Evolutionary conservation across 2,888 invertebrate species (phyloP), one percentile per base, ranked within the genome.

Genomic region (Meta bourneti): DNA sequence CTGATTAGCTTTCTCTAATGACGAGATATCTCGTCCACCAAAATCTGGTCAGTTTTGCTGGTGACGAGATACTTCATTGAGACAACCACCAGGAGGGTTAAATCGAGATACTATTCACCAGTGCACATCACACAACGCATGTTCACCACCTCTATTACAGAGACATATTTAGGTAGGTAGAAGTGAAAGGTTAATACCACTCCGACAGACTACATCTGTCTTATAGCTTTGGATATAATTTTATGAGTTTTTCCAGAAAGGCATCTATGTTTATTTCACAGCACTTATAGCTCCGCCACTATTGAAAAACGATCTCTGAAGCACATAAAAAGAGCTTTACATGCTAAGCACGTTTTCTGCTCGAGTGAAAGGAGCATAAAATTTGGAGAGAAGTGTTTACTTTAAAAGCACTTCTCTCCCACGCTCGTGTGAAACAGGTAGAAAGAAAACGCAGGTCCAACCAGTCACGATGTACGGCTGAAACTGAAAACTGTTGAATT

Each of bases 351-450:
- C 83, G 83, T 83, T 52, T 52, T 6, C 11, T 20, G 13, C 54
- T 54, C n/a, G 54, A 34, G 54, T 74, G 48, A 61, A 52, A 74
- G 83, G 52, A 61, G 61, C 61, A 16, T 61, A 11, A 61, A 61
- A 9, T 16, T 9, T 16, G 16, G 61, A 52, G 11, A 16, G 13
- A 61, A 84, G 48, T 20, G 54, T 34, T 54, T 48, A 54, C 54
- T 74, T 71, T 54, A n/a, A 83, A 72, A 82, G 20, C n/a, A 20
- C 51, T 61, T 74, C 7, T 52, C 71, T 84, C 83, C 83, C 74
- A 84, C 83, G 74, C 74, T 52, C 54, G 7, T 16, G 54, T 2
- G 61, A 20, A 84, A 34, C n/a, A 75, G 54, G 54, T 74, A 52
- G 78, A 52, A 78, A 49, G 9, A 52, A 11, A n/a, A n/a, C 16